phyloP scores from a whole-genome alignment of 2,113 vertebrate species.

The Neodon shergylaensis region DNA sequence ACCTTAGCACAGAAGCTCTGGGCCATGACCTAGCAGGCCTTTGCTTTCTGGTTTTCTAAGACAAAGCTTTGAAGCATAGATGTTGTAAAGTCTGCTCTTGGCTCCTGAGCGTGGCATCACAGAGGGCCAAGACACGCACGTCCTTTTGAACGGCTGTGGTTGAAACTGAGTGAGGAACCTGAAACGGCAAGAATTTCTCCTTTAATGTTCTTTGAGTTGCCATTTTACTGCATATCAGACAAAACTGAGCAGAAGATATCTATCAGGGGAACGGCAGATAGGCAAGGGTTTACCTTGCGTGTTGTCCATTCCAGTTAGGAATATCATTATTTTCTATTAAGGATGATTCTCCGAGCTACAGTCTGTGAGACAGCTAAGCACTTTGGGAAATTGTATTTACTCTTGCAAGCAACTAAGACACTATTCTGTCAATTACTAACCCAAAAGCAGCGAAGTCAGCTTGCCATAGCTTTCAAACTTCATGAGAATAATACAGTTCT shows the following conservation, averaged over 20 bases:
- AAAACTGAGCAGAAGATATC: background rate
- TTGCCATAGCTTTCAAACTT: background rate
- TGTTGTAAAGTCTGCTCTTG: background rate
- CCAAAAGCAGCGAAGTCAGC: background rate
- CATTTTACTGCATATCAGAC: background rate
- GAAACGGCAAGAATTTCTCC: background rate
- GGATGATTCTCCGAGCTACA: background rate
- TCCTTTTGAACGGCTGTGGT: background rate
- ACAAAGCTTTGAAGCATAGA: background rate
- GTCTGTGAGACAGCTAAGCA: background rate
- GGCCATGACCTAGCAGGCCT: background rate
- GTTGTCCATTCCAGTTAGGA: constrained; percentile 56
- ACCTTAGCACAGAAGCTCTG: background rate
- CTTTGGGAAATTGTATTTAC: constrained; percentile 51
- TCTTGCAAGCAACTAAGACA: background rate
- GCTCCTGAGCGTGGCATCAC: background rate
- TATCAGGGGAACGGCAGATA: background rate
- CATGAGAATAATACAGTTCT: constrained; percentile 7
- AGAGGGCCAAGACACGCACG: background rate
- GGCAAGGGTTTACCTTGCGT: background rate
- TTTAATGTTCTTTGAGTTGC: background rate
- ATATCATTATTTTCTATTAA: constrained; percentile 37
- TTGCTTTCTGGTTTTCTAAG: background rate
- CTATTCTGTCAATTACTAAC: constrained; percentile 13
- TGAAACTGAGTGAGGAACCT: background rate